Base-by-base conservation (phyloP, 2,888 invertebrate genomes). In the Bedellia somnulentella region DNA sequence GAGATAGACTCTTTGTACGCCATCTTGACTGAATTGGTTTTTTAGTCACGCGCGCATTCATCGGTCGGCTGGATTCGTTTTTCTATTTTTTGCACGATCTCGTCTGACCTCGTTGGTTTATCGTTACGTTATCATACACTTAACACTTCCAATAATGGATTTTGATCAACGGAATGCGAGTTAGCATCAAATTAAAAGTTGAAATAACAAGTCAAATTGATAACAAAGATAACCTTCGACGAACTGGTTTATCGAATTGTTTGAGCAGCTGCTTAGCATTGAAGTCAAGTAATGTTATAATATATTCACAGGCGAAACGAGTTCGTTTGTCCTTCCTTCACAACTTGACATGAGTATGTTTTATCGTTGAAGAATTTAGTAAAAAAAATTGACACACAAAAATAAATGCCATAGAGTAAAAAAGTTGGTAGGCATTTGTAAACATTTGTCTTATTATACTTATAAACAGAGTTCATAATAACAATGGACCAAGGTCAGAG, bases 121-220 rank as follows among this genome's bases (percentile, higher is more conserved):
- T 73, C 71, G 64, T 67, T 73, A n/a, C n/a, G n/a, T n/a, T n/a
- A 71, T 71, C 71, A 64, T 59, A 54, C n/a, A n/a, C n/a, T n/a
- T n/a, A n/a, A n/a, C 55, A 25, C 24, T 27, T 37, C 35, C 35
- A 37, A 37, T 37, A 36, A 32, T 35, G 34, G 33, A 36, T 39
- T 37, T 36, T 34, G 24, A 29, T 33, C 30, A 35, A 26, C 23
- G 36, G 35, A 36, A 38, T 35, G 35, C 29, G 31, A 28, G 32
- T 31, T 23, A 15, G 23, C 24, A 11, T 18, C n/a, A n/a, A n/a
- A n/a, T n/a, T n/a, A n/a, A n/a, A n/a, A n/a, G n/a, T 10, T 11
- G 11, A 12, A 13, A 17, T 12, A 17, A 29, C 28, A 30, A 29
- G 32, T 27, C 31, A 27, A 29, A 24, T 29, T 32, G 36, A 36